Percentiles rank a stretch among this genome's conserved stretches.
Evolutionary conservation across 2,888 invertebrate genomes (phyloP).

Genomic region (Aplocera efformata): DNA sequence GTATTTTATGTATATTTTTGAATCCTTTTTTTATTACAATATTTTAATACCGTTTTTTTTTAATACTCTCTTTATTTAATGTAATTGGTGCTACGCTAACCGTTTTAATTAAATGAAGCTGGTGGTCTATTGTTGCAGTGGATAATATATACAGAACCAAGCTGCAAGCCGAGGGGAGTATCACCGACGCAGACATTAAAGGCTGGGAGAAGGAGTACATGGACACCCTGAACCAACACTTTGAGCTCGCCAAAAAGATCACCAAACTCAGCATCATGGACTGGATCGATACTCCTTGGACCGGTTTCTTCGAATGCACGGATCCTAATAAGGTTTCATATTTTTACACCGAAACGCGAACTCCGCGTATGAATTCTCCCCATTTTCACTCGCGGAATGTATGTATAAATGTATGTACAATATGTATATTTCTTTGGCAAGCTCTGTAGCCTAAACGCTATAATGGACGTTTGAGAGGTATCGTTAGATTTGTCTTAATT

Average conservation of each 20-base stretch:
- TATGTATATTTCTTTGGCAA: too few species aligned
- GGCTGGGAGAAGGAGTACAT: constrained; percentile 66
- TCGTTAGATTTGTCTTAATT: too few species aligned
- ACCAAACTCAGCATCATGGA: constrained; percentile 86
- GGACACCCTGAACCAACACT: constrained; percentile 64
- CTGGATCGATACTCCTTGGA: constrained; percentile 98
- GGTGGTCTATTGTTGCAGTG: constrained; percentile 51
- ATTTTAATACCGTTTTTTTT: too few species aligned
- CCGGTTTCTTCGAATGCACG: constrained; percentile 89
- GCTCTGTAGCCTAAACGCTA: too few species aligned
- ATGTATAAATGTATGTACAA: too few species aligned
- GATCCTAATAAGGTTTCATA: constrained; percentile 85
- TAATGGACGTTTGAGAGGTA: too few species aligned
- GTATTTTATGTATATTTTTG: too few species aligned
- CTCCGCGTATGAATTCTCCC: too few species aligned
- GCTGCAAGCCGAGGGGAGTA: constrained; percentile 86
- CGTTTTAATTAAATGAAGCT: not conserved
- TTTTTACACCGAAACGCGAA: not conserved
- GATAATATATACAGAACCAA: constrained; percentile 87
- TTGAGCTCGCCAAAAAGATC: constrained; percentile 68
- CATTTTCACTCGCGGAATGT: too few species aligned
- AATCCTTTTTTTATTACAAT: too few species aligned
- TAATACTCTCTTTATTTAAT: too few species aligned
- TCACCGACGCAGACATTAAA: constrained; percentile 85
- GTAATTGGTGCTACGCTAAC: not conserved